These are phyloP conservation scores for Acleris emargana DNA, from an alignment of 2,888 invertebrate species.

Conservation along the genomic window DNA sequence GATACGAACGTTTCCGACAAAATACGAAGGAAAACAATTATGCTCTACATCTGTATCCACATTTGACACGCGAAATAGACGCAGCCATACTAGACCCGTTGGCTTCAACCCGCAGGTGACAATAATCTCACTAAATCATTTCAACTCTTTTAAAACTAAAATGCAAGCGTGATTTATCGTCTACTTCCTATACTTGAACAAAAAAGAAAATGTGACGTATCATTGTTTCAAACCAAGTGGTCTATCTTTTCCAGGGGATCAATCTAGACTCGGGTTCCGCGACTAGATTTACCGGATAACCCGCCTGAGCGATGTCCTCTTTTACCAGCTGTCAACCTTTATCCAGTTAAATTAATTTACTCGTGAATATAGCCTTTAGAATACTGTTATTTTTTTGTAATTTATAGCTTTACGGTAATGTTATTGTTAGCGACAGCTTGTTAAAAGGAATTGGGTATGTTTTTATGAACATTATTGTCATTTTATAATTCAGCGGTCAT, in stretches of 20 bases:
- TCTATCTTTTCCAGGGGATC: slow-evolving; percentile 30
- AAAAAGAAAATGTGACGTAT: neutral
- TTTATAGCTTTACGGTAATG: slow-evolving; percentile 26
- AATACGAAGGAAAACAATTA: no score
- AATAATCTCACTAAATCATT: neutral
- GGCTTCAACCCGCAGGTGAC: neutral
- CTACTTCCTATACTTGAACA: slow-evolving; percentile 14
- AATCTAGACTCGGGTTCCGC: slow-evolving; percentile 30
- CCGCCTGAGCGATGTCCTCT: slow-evolving; percentile 29
- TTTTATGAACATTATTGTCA: no score
- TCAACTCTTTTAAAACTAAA: no score
- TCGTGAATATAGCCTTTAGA: slow-evolving; percentile 12
- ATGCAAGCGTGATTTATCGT: slow-evolving; percentile 16
- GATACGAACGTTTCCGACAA: no score
- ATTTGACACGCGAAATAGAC: no score
- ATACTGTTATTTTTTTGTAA: slow-evolving; percentile 11
- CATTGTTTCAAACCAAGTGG: slow-evolving; percentile 23
- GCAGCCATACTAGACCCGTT: no score
- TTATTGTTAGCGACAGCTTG: no score
- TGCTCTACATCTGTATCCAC: no score
- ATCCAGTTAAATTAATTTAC: slow-evolving; percentile 36
- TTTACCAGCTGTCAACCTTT: slow-evolving; percentile 35
- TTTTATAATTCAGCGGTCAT: no score
- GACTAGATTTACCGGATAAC: slow-evolving; percentile 36
- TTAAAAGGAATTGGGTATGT: no score